phyloP scores from a whole-genome alignment of 2,888 invertebrate species.

The Antitype chi region DNA sequence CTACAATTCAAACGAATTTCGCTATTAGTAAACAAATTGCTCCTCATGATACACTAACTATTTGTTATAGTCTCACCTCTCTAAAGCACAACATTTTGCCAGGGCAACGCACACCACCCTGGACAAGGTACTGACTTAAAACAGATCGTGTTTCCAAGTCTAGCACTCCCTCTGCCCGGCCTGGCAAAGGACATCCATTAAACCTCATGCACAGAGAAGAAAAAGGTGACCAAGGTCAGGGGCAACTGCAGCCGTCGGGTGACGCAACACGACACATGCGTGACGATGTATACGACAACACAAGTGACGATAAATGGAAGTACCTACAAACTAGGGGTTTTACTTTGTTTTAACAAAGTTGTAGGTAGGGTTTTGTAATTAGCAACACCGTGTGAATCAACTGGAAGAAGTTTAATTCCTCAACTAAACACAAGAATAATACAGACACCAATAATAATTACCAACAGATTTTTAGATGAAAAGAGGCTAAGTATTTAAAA shows the following conservation, averaged over 20 bases:
- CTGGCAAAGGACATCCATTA: neutral
- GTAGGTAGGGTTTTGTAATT: neutral
- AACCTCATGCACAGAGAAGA: neutral
- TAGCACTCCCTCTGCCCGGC: neutral
- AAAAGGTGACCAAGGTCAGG: too few relatives aligned
- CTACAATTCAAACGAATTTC: too few relatives aligned
- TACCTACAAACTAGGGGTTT: neutral
- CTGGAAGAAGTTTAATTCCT: neutral
- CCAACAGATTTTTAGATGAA: neutral
- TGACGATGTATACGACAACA: neutral
- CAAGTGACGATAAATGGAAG: neutral
- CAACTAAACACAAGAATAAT: neutral
- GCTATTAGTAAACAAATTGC: too few relatives aligned
- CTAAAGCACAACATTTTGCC: too few relatives aligned
- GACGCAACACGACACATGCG: too few relatives aligned
- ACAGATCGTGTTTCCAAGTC: neutral
- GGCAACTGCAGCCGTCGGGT: too few relatives aligned
- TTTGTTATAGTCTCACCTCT: too few relatives aligned
- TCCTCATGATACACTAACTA: too few relatives aligned
- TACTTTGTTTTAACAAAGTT: neutral
- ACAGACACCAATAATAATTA: neutral
- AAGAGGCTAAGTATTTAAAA: neutral
- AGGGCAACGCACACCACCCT: too few relatives aligned
- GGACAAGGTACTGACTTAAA: neutral
- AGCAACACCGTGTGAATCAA: constrained; percentile 6